A percentile compares a stretch with the other conserved stretches of the same genome.
Evolutionary conservation across 2,797 vertebrate genomes (phyloP).

Genomic region (Novumbra hubbsi): DNA sequence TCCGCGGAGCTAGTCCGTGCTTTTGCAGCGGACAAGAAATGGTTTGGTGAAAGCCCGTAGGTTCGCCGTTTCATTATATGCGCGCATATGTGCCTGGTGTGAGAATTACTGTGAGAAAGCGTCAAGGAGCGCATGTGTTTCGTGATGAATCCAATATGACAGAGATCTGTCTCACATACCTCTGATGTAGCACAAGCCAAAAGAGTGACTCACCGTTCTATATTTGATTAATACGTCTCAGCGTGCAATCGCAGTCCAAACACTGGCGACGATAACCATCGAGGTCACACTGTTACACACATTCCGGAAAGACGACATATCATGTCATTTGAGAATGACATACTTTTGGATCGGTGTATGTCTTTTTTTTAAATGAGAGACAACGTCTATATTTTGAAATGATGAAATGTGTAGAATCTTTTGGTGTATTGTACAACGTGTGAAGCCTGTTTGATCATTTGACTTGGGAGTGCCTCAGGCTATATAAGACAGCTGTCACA

Average conservation of each 20-base stretch:
- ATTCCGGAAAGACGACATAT: constrained; percentile 3
- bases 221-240: constrained; percentile 2
- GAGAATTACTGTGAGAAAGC: constrained; percentile 66
- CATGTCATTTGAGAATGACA: constrained; percentile 3
- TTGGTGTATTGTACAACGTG: not conserved
- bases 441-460: constrained; percentile 22
- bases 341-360: too few species aligned
- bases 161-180: constrained; percentile 56
- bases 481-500: constrained; percentile 51
- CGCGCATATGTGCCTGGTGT: constrained; percentile 37
- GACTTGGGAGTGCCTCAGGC: constrained; percentile 38
- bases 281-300: not conserved
- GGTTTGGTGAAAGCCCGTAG: not conserved
- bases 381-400: constrained; percentile 25
- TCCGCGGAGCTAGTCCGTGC: not conserved
- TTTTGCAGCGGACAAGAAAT: not conserved
- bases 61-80: constrained; percentile 6
- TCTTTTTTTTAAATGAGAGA: not conserved
- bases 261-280: constrained; percentile 7
- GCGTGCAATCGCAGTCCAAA: not conserved
- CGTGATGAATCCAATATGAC: constrained; percentile 72
- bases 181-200: constrained; percentile 8
- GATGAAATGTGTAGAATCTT: constrained; percentile 45
- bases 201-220: not conserved
- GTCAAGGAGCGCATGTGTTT: constrained; percentile 72